Percentiles rank a stretch among this genome's conserved stretches.
Conservation (phyloP, 1,140 invertebrate genomes). For the Aphelenchoides avenae region DNA sequence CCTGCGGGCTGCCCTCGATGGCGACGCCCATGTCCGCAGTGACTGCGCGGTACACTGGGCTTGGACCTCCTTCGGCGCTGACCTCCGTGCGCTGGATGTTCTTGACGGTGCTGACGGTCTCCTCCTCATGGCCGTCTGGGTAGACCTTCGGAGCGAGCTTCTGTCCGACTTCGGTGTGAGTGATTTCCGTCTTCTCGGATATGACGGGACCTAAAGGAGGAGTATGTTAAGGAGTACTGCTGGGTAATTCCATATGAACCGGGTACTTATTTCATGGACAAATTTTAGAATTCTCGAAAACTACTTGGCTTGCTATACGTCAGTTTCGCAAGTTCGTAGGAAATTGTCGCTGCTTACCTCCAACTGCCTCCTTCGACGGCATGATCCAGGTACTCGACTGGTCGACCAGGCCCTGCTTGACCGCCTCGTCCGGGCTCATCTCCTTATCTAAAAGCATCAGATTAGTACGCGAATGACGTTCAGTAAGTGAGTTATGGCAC, state of each 20-base stretch:
- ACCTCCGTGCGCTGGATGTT: conserved; percentile 55
- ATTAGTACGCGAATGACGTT: no score
- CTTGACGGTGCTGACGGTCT: conserved; percentile 56
- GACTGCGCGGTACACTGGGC: conserved; percentile 54
- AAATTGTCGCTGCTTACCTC: no score
- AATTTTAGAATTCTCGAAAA: no score
- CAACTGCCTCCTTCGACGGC: conserved; percentile 68
- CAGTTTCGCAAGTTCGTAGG: no score
- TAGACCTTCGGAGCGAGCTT: conserved; percentile 61
- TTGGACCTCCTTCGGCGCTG: conserved; percentile 55
- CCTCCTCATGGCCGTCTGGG: conserved; percentile 51
- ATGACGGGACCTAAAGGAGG: conserved; percentile 61
- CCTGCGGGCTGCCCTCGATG: conserved; percentile 52
- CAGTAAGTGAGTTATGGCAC: no score
- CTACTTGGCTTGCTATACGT: no score
- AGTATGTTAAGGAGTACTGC: no score
- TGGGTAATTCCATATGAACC: no score
- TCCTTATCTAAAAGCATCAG: no score
- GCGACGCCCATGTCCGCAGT: conserved; percentile 57
- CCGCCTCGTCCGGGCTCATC: conserved; percentile 76
- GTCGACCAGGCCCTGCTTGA: conserved; percentile 64
- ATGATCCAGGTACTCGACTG: conserved; percentile 56
- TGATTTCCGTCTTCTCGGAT: conserved; percentile 68
- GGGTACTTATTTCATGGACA: no score
- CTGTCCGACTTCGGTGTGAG: conserved; percentile 65